These are phyloP conservation scores for Tenrec ecaudatus DNA, from an alignment of 2,113 vertebrate genomes.

Conservation along the genomic window DNA sequence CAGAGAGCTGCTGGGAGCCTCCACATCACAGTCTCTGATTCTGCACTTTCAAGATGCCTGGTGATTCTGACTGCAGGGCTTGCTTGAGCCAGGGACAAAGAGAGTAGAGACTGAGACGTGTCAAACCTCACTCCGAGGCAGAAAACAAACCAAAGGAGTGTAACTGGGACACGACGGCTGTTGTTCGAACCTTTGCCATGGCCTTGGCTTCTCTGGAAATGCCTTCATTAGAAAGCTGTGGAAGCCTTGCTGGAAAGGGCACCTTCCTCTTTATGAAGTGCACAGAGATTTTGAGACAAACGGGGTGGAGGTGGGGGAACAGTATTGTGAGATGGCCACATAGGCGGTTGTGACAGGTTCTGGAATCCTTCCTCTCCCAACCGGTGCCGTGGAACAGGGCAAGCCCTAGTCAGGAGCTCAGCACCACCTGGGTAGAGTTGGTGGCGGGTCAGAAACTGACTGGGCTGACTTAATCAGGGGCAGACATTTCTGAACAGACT, in stretches of 20 bases:
- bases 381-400: rapidly evolving
- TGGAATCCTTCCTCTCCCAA: neutral
- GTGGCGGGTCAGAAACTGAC: neutral
- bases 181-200: neutral
- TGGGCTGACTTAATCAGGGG: neutral
- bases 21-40: neutral
- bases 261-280: neutral
- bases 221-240: no score
- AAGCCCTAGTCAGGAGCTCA: rapidly evolving
- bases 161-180: neutral
- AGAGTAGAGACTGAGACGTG: neutral
- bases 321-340: neutral
- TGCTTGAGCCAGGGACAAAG: neutral
- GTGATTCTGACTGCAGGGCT: neutral
- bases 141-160: neutral
- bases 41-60: neutral
- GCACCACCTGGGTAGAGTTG: neutral
- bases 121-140: neutral
- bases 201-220: neutral
- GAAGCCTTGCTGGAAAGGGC: neutral
- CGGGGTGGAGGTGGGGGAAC: neutral
- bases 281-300: neutral
- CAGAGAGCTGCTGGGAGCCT: neutral
- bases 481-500: neutral
- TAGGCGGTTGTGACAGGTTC: neutral